Percentiles rank a stretch among this genome's conserved stretches.
Conservation (phyloP, 2,797 vertebrate genomes). For the Limnodromus scolopaceus region DNA sequence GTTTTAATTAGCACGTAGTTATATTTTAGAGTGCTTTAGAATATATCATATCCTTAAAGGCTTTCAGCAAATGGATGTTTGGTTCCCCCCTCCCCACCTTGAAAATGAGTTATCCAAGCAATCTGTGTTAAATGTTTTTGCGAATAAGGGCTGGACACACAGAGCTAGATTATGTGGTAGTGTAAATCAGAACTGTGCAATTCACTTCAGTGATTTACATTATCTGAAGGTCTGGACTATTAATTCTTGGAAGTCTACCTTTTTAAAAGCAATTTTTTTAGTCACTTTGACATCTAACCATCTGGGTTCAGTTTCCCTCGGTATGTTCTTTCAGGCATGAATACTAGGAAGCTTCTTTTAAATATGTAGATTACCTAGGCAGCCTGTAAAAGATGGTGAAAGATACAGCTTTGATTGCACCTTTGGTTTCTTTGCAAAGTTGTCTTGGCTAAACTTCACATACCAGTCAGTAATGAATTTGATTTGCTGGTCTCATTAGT, state of each 20-base stretch:
- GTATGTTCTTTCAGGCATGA: constrained; percentile 4
- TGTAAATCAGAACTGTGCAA: constrained; percentile 1
- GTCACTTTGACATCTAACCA: constrained; percentile 50
- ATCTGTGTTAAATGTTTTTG: neutral
- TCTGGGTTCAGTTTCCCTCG: constrained; percentile 6
- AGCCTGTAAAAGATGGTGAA: neutral
- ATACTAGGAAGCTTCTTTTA: neutral
- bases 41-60: neutral
- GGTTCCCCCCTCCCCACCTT: neutral
- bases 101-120: constrained; percentile 16
- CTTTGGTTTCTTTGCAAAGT: neutral
- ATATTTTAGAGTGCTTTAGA: neutral
- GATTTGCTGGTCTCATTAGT: neutral
- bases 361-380: constrained; percentile 30
- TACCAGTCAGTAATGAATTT: neutral
- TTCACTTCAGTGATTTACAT: neutral
- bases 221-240: neutral
- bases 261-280: constrained; percentile 60
- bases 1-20: neutral
- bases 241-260: constrained; percentile 40
- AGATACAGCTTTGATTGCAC: neutral
- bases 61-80: neutral
- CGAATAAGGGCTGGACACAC: neutral
- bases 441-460: neutral
- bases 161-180: neutral